phyloP scores from a whole-genome alignment of 2,113 vertebrate species.

The Hemiscyllium ocellatum region DNA sequence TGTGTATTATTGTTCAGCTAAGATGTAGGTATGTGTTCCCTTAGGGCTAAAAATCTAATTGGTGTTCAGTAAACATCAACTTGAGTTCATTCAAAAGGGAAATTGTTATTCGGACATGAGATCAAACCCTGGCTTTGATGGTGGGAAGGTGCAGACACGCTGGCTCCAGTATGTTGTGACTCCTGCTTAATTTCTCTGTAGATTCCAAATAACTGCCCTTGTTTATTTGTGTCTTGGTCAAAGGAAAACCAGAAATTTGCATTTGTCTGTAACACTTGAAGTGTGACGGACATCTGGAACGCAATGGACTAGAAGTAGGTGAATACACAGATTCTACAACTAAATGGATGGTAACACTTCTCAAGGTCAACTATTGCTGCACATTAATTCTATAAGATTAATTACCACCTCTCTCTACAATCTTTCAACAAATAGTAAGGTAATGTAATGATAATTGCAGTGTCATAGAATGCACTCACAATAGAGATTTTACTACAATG shows the following conservation, averaged over 20 bases:
- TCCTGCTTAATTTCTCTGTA: background rate
- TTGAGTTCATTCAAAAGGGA: slow-evolving; percentile 1
- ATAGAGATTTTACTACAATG: background rate
- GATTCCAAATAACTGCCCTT: background rate
- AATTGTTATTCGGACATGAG: background rate
- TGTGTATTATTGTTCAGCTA: background rate
- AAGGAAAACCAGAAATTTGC: background rate
- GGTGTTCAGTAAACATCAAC: background rate
- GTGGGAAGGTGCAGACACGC: background rate
- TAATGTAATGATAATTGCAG: background rate
- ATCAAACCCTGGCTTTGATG: slow-evolving; percentile 1
- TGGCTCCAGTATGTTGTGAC: background rate
- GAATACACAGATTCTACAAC: background rate
- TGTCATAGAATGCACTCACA: background rate
- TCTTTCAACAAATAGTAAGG: background rate
- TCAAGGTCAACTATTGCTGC: background rate
- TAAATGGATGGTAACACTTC: background rate
- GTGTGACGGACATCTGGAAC: slow-evolving; percentile 6
- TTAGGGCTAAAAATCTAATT: background rate
- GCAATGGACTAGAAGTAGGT: background rate
- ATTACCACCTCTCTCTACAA: background rate
- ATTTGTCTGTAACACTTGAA: slow-evolving; percentile 28
- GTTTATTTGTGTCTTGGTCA: background rate
- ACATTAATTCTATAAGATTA: slow-evolving; percentile 4
- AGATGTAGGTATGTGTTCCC: background rate